Percentiles rank a stretch among this genome's conserved stretches.
These are phyloP conservation scores for Amblyopsis rosae DNA, from an alignment of 2,113 vertebrate species.

Conservation along the genomic window DNA sequence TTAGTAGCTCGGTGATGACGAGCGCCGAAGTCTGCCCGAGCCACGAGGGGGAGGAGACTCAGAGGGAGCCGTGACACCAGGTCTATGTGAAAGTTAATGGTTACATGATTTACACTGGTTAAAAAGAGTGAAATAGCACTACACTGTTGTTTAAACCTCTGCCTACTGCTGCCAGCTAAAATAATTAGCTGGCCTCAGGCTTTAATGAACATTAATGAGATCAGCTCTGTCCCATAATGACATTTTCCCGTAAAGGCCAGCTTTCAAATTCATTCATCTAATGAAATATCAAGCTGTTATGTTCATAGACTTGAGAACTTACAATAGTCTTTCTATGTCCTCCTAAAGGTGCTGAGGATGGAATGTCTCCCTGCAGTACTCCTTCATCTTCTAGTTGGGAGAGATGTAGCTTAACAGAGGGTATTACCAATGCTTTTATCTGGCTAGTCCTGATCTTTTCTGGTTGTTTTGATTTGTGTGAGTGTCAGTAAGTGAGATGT, in stretches of 20 bases:
- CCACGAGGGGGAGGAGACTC: too few relatives aligned
- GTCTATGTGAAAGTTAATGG: conserved; percentile 19
- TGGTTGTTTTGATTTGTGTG: background rate
- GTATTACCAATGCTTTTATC: conserved; percentile 58
- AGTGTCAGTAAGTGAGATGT: background rate
- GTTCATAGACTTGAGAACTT: background rate
- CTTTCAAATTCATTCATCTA: background rate
- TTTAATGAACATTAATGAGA: background rate
- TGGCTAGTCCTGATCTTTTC: background rate
- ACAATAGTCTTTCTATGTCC: background rate
- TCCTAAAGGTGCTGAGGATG: conserved; percentile 74
- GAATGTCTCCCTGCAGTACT: conserved; percentile 67
- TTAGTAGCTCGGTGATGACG: too few relatives aligned
- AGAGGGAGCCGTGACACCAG: too few relatives aligned
- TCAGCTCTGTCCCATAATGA: background rate
- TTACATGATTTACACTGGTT: conserved; percentile 22
- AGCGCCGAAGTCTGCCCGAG: too few relatives aligned
- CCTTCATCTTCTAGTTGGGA: conserved; percentile 68
- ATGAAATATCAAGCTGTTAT: background rate
- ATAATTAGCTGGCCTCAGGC: background rate
- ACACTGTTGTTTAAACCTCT: conserved; percentile 7
- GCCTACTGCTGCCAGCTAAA: background rate
- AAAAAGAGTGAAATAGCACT: conserved; percentile 57
- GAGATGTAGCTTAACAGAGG: conserved; percentile 72
- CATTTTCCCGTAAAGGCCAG: background rate